Base-by-base conservation (phyloP, 2,113 vertebrate species). In the Nothobranchius furzeri region DNA sequence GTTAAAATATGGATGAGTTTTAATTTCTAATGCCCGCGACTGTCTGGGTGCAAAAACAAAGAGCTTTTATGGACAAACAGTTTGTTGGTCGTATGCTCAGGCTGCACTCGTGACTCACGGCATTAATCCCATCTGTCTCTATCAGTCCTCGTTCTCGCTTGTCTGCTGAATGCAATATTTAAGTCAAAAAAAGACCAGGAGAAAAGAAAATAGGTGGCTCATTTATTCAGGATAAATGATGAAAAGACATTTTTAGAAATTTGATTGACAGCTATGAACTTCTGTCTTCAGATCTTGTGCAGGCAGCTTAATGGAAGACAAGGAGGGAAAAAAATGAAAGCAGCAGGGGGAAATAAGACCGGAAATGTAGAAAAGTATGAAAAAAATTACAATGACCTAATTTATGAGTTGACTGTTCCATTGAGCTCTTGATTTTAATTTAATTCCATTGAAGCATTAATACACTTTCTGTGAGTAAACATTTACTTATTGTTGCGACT, bases 191-290 rank as follows among this genome's bases (percentile, higher is more conserved):
- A 36, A 59, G 66, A 69, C 55, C 60, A 35, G 13, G 8, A 72
- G 52, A 76, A 73, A 47, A 65, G 64, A 69, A 85, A 86, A 62
- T 68, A 77, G 64, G 70, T 67, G 70, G 68, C 79, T 82, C 71
- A 83, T 83, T 87, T 81, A 79, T 78, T 82, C 64, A 14, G 50
- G 25, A 20, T 69, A 71, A 78, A 79, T 78, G 74, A 64, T 72
- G 54, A 84, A 67, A 76, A 76, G 37, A 76, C 67, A 82, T 79
- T 88, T 86, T 78, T 71, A 76, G 57, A 81, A 73, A 68, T 72
- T 47, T 90, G 83, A 90, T 57, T 78, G 89, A 87, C 81, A 83
- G 84, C 76, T 73, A 25, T 59, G 74, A 83, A 82, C 74, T 71
- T 70, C 56, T 12, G 51, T 49, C 60, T 76, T 86, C 36, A 75